Evolutionary conservation across 2,888 invertebrate species (phyloP), one percentile per base, ranked within the genome.

Genomic region (Apodemia zela): DNA sequence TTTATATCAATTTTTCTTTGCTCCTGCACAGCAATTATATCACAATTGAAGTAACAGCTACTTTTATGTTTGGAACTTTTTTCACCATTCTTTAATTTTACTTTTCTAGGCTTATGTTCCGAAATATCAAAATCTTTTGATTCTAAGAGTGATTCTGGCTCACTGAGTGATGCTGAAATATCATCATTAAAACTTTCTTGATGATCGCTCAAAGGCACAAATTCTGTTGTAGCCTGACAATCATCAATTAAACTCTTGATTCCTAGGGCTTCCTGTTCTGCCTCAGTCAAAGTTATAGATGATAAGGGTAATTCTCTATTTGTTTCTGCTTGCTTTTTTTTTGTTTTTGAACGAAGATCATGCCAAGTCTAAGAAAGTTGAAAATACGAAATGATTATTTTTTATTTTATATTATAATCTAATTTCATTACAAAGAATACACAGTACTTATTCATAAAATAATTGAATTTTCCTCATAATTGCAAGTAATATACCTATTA

Each of bases 361-460:
- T 89, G 89, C 89, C 89, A 90, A 61, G 89, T 87, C 90, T 90
- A 80, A 65, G 84, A 81, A 63, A 17, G 3, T 35, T 33, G 8
- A 33, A 33, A 33, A 33, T 33, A 33, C 8, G 8, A 33, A 33
- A 33, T 8, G 33, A 33, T 33, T 33, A 33, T 1, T 8, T 33
- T 33, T 8, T 7, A 8, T 7, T 33, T 33, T 33, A 8, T 8
- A 8, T 8, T 33, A 33, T 25, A 25, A 3, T 25, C 4, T 25
- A 25, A 25, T 25, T 4, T 25, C 25, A 25, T 25, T 25, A 25
- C 25, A 25, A 25, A 25, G 4, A 25, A 25, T 4, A 25, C 4
- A 3, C 25, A 25, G 25, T 25, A 25, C 4, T 4, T 4, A 25
- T 25, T n/a, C n/a, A n/a, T 25, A 25, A 25, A 25, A 3, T 25